phyloP scores from a whole-genome alignment of 1,140 invertebrate species.

The Bombus balteatus region DNA sequence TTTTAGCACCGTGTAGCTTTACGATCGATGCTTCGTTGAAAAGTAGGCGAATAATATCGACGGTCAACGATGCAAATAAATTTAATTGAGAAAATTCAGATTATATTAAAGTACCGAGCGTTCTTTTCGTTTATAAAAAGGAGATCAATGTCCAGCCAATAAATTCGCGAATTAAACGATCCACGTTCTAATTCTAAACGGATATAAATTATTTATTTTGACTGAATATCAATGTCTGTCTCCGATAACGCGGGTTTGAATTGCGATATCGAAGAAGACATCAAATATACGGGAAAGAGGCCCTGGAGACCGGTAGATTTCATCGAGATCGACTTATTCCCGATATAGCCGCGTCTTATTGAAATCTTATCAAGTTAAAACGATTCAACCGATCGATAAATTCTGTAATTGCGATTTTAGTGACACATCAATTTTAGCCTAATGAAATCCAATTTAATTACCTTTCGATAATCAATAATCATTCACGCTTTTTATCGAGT shows the following conservation, averaged over 20 bases:
- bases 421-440: neutral
- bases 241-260: neutral
- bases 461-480: neutral
- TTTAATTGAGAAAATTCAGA: no score
- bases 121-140: no score
- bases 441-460: neutral
- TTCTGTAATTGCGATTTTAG: neutral
- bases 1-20: no score
- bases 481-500: neutral
- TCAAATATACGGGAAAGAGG: neutral
- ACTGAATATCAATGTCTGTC: no score
- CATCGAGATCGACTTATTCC: neutral
- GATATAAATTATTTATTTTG: constrained; percentile 18
- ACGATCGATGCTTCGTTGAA: no score
- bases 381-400: neutral
- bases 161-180: no score
- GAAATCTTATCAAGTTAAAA: constrained; percentile 1
- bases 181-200: neutral
- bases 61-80: no score
- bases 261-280: neutral
- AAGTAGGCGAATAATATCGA: no score
- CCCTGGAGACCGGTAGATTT: constrained; percentile 11
- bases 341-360: neutral
- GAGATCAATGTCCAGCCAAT: no score
- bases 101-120: no score